Conservation (phyloP, 1,140 invertebrate species). For the Atta colombica region DNA sequence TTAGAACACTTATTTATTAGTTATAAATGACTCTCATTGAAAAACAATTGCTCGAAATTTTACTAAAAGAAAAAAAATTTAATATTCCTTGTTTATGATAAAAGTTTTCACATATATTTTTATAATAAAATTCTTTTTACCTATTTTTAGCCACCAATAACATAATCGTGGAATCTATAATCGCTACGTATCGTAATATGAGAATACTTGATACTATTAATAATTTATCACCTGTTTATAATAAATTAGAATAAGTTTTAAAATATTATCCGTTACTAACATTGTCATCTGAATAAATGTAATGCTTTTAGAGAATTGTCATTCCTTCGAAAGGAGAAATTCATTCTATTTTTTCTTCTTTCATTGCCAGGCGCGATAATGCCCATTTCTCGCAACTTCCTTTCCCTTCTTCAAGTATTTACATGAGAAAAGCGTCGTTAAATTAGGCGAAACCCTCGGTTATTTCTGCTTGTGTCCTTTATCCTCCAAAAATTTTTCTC, state of each 20-base stretch:
- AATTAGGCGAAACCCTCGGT: constrained; percentile 67
- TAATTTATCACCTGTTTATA: constrained; percentile 1
- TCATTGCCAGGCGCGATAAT: constrained; percentile 26
- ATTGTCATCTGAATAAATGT: not conserved
- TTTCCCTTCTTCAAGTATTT: constrained; percentile 49
- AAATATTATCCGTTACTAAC: constrained; percentile 4
- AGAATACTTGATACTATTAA: constrained; percentile 23
- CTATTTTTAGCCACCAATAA: not conserved
- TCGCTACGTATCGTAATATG: not conserved
- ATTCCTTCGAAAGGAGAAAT: not conserved
- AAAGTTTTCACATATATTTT: not conserved
- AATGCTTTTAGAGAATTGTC: not conserved
- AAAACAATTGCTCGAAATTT: constrained; percentile 4
- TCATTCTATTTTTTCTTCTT: constrained; percentile 10
- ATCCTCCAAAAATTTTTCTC: constrained; percentile 35
- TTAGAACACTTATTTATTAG: not conserved
- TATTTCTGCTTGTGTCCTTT: constrained; percentile 37
- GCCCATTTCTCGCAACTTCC: constrained; percentile 27
- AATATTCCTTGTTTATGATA: not conserved
- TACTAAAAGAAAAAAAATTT: not conserved
- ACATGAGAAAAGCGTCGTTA: constrained; percentile 68
- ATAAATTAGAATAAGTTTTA: not conserved
- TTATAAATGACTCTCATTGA: not conserved
- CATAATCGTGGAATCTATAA: constrained; percentile 28
- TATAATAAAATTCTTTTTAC: not conserved